A percentile compares a stretch with the other conserved stretches of the same genome.
Conservation (phyloP, 1,140 invertebrate species). For the Bombus affinis region DNA sequence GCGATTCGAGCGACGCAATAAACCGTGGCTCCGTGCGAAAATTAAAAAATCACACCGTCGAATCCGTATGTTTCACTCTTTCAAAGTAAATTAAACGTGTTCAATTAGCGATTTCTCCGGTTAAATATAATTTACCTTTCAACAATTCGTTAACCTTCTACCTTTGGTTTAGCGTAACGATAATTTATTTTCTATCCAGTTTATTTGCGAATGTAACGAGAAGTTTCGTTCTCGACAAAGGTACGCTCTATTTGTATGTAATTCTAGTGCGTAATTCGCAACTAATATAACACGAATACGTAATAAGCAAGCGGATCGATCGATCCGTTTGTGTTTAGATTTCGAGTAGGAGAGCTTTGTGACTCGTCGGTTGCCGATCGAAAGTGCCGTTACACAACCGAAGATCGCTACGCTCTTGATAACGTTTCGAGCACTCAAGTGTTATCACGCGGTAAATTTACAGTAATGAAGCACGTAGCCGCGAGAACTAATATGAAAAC, state of each 20-base stretch:
- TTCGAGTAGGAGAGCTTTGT: not conserved
- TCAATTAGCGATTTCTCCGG: conserved; percentile 30
- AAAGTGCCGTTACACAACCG: not conserved
- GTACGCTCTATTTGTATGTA: not conserved
- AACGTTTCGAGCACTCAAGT: conserved; percentile 16
- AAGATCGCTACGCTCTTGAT: not conserved
- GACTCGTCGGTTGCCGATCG: not conserved
- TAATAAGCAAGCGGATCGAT: not conserved
- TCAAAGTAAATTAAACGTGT: conserved; percentile 30
- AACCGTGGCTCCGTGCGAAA: not conserved
- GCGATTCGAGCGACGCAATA: not conserved
- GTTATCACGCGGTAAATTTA: conserved; percentile 40
- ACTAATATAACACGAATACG: not conserved
- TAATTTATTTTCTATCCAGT: not conserved
- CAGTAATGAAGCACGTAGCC: conserved; percentile 18
- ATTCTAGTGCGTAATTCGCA: conserved; percentile 1
- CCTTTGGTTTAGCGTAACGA: not conserved
- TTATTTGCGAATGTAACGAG: conserved; percentile 12
- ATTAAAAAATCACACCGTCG: not conserved
- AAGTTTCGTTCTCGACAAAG: not conserved
- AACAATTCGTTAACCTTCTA: conserved; percentile 20
- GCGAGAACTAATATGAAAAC: conserved; percentile 24
- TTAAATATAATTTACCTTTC: conserved; percentile 30
- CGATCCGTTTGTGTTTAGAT: not conserved
- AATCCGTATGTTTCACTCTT: conserved; percentile 8